These are phyloP conservation scores for Netelia virgata DNA, from an alignment of 2,888 invertebrate species.

Conservation along the genomic window DNA sequence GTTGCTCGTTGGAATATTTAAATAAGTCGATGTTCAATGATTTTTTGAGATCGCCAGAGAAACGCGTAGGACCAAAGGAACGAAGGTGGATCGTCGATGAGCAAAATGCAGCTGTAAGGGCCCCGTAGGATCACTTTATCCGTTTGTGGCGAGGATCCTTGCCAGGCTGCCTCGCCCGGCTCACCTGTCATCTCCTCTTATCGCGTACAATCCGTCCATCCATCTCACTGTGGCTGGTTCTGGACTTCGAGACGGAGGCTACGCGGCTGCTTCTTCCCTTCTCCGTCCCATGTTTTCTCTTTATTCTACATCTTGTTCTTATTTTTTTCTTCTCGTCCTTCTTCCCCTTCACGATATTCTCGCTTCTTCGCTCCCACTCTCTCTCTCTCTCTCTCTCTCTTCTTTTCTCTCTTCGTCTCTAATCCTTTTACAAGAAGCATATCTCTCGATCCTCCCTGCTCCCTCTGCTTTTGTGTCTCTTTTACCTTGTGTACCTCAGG, in stretches of 20 bases:
- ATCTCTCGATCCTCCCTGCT: slow-evolving; percentile 54
- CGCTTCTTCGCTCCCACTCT: slow-evolving; percentile 28
- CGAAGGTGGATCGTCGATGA: slow-evolving; percentile 66
- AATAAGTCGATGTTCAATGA: slow-evolving; percentile 12
- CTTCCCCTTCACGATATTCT: slow-evolving; percentile 46
- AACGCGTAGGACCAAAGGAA: slow-evolving; percentile 37
- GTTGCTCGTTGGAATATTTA: slow-evolving; percentile 28
- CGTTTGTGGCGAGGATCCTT: slow-evolving; percentile 64
- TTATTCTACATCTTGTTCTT: slow-evolving; percentile 24
- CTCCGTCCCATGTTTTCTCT: slow-evolving; percentile 42
- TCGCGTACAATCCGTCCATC: slow-evolving; percentile 79
- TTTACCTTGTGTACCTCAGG: slow-evolving; percentile 20
- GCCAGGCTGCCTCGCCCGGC: slow-evolving; percentile 71
- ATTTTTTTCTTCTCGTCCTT: slow-evolving; percentile 35
- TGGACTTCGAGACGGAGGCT: slow-evolving; percentile 40
- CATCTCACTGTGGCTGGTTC: slow-evolving; percentile 71
- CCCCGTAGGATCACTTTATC: slow-evolving; percentile 72
- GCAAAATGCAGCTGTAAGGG: slow-evolving; percentile 61
- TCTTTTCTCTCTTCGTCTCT: slow-evolving; percentile 17
- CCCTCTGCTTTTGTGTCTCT: slow-evolving; percentile 44
- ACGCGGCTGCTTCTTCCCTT: slow-evolving; percentile 41
- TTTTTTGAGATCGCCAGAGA: slow-evolving; percentile 33
- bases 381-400: neutral
- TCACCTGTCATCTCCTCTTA: slow-evolving; percentile 81
- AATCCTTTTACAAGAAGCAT: slow-evolving; percentile 39